These are phyloP conservation scores for human (Homo sapiens) DNA, from an alignment of 2,113 vertebrate genomes.

Conservation along the genomic window DNA sequence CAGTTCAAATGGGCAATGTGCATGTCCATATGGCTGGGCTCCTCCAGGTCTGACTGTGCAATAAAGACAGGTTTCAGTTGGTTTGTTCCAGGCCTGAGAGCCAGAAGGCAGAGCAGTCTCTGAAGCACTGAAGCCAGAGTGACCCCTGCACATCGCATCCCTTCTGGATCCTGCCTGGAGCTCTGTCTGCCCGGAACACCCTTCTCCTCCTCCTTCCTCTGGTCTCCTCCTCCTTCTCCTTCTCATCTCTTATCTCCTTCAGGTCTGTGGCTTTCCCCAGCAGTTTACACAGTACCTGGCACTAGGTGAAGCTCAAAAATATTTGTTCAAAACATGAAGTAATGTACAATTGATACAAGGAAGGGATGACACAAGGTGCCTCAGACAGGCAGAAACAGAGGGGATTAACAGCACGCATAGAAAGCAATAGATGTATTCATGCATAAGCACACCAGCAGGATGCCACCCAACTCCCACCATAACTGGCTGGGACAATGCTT, in stretches of 20 bases:
- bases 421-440: background rate
- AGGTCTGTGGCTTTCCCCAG: background rate
- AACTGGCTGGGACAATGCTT: background rate
- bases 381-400: background rate
- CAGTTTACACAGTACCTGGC: background rate
- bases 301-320: background rate
- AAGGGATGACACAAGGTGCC: background rate
- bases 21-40: background rate
- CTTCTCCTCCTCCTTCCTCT: background rate
- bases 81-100: background rate
- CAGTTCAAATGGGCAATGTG: background rate
- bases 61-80: background rate
- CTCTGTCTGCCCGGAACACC: too few relatives aligned
- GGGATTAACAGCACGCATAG: background rate
- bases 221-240: background rate
- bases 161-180: too few relatives aligned
- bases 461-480: background rate
- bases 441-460: rapidly evolving
- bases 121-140: background rate
- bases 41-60: background rate
- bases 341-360: background rate
- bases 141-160: rapidly evolving
- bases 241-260: background rate
- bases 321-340: background rate
- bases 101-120: background rate